phyloP scores from a whole-genome alignment of 1,140 invertebrate genomes.

The Oedothorax gibbosus region DNA sequence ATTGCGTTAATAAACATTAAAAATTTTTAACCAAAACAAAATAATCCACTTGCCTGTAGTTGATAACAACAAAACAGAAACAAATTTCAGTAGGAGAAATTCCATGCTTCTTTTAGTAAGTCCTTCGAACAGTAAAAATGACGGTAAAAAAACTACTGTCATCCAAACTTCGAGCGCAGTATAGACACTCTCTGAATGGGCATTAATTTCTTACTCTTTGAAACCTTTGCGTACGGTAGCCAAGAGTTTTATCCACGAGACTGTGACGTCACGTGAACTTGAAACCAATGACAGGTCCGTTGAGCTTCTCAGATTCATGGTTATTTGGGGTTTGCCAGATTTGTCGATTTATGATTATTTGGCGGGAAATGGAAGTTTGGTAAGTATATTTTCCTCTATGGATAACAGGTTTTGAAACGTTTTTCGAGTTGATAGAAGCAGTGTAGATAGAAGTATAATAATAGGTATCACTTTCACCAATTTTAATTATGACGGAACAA shows the following conservation, averaged over 20 bases:
- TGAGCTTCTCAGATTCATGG: not conserved
- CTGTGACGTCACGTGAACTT: constrained; percentile 45
- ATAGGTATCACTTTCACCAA: not conserved
- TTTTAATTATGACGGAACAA: not conserved
- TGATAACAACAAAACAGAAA: constrained; percentile 1
- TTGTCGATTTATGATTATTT: not conserved
- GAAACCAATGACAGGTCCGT: constrained; percentile 23
- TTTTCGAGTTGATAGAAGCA: not conserved
- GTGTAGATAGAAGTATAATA: not conserved
- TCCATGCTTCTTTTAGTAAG: constrained; percentile 7
- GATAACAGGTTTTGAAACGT: not conserved
- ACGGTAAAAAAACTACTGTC: not conserved
- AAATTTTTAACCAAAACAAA: no score
- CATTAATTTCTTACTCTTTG: constrained; percentile 22
- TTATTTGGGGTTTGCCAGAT: constrained; percentile 8
- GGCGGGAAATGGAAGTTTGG: not conserved
- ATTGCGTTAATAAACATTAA: not conserved
- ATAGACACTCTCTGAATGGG: not conserved
- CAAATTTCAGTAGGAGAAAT: not conserved
- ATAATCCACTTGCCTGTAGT: constrained; percentile 14
- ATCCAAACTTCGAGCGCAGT: constrained; percentile 10
- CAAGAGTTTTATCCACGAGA: constrained; percentile 43
- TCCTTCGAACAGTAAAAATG: no score
- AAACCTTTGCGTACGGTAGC: constrained; percentile 22
- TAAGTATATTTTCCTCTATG: not conserved